Percentiles rank a stretch among this genome's conserved stretches.
Conservation (phyloP, 1,140 invertebrate genomes). For the Dinothrombium tinctorium region DNA sequence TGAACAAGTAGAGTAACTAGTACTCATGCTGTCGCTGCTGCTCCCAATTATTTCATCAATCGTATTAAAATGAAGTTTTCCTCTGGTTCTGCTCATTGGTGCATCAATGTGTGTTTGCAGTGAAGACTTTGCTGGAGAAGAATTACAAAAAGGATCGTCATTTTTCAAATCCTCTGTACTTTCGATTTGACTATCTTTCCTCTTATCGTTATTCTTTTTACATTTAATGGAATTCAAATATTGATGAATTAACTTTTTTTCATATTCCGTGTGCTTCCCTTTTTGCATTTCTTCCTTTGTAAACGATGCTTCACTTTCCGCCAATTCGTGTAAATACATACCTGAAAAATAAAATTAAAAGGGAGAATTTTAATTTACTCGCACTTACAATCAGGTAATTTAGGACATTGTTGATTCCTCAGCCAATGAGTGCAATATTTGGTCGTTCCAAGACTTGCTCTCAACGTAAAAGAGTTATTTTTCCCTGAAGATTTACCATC, state of each 20-base stretch:
- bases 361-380: background rate
- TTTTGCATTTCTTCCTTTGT: constrained; percentile 96
- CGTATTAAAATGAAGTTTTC: background rate
- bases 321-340: constrained; percentile 98
- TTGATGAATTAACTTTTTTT: constrained; percentile 11
- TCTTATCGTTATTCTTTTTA: background rate
- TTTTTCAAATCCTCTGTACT: too few species aligned
- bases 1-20: constrained; percentile 4
- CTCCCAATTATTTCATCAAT: constrained; percentile 4
- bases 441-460: constrained; percentile 93
- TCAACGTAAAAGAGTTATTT: constrained; percentile 33
- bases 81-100: background rate
- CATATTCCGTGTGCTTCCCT: constrained; percentile 13
- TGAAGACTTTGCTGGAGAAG: background rate
- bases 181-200: background rate
- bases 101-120: too few species aligned
- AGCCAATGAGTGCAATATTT: constrained; percentile 99
- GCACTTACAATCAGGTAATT: constrained; percentile 30
- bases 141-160: background rate
- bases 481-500: background rate
- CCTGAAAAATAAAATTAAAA: constrained; percentile 22
- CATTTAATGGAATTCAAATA: too few species aligned
- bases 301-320: constrained; percentile 83
- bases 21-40: background rate
- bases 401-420: constrained; percentile 87